Evolutionary conservation across 2,888 invertebrate species (phyloP), one percentile per base, ranked within the genome.

Genomic region (Orthosia gothica): DNA sequence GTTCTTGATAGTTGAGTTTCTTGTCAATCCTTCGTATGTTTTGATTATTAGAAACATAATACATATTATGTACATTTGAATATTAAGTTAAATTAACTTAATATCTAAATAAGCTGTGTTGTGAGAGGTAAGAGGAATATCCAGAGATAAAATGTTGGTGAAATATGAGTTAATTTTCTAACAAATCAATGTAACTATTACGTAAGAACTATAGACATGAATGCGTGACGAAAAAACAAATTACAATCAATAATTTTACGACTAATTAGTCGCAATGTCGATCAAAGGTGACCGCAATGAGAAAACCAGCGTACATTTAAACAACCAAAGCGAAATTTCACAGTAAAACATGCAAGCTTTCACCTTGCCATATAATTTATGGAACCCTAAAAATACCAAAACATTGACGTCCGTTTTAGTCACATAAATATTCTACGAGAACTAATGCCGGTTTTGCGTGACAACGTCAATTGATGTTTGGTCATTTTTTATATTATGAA

Each of bases 381-480:
- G 54, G 68, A 57, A 47, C 20, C 26, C 54, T 47, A 23, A 59
- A 61, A 62, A 58, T 57, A 61, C 18, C 26, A 69, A 52, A 74
- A 52, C 26, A n/a, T 62, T 54, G 32, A 68, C 59, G 47, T 40
- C 47, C 26, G 1, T 69, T 49, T 32, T 18, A 23, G 18, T 23
- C 57, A 70, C 61, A 59, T 26, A 61, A 45, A 54, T 62, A 68
- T 64, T 65, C 49, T 62, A 54, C 12, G 55, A 61, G 45, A 40
- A 64, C 65, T 87, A 87, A 87, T 83, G 74, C 32, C 54, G 20
- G 61, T 59, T 77, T 87, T 55, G 83, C 85, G 79, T 86, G 85
- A 75, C 71, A 50, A 32, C 52, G 45, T 16, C 74, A 62, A 61
- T 71, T 76, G 61, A 62, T 54, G 54, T 66, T 62, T 3, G 50